phyloP scores from a whole-genome alignment of 1,140 invertebrate genomes.

The Zophobas atratus region DNA sequence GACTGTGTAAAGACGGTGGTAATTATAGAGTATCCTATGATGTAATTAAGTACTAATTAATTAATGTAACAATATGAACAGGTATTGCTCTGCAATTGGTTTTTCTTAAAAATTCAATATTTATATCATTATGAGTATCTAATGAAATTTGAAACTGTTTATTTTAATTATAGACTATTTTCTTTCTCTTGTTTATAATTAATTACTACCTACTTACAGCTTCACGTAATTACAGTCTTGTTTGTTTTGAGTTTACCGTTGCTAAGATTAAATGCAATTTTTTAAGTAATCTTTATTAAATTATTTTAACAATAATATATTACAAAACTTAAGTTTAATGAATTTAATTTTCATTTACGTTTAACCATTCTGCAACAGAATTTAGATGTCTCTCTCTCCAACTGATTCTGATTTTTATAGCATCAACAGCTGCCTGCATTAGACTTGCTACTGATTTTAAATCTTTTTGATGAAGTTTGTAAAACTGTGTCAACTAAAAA shows the following conservation, averaged over 20 bases:
- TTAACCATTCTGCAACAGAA: conserved; percentile 60
- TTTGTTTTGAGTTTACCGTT: not conserved
- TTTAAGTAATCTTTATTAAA: conserved; percentile 18
- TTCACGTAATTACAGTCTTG: not conserved
- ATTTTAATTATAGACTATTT: conserved; percentile 28
- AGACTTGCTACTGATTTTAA: conserved; percentile 58
- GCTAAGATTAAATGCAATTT: not conserved
- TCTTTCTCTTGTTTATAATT: not conserved
- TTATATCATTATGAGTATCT: conserved; percentile 6
- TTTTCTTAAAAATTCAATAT: conserved; percentile 15
- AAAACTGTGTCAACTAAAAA: conserved; percentile 62
- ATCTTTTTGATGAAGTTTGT: conserved; percentile 61
- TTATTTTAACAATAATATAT: conserved; percentile 18
- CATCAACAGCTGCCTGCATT: conserved; percentile 61
- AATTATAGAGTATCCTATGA: not conserved
- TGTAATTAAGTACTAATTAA: conserved; percentile 25
- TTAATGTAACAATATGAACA: not conserved
- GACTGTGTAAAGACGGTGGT: not conserved
- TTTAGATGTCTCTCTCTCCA: conserved; percentile 62
- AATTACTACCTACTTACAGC: conserved; percentile 8
- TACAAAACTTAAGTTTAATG: conserved; percentile 14
- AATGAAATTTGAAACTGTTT: conserved; percentile 32
- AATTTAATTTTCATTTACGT: conserved; percentile 49
- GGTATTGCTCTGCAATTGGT: not conserved
- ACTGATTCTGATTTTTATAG: conserved; percentile 61